Evolutionary conservation across 1,140 invertebrate species (phyloP), one percentile per base, ranked within the genome.

Genomic region (Trichomalopsis sarcophagae): DNA sequence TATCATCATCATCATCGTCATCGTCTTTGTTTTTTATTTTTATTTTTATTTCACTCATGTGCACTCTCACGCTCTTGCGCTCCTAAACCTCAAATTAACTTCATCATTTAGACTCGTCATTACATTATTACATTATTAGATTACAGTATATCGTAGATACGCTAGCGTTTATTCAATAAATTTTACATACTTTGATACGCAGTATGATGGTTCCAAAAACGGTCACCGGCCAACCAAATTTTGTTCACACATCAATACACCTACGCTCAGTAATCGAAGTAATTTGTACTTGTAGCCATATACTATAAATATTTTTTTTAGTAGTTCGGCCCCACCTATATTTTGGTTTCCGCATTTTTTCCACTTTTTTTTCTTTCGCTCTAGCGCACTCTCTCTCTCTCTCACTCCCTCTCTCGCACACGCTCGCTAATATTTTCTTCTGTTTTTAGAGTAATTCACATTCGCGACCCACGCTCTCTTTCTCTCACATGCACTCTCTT

Each of bases 211-310:
- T 91, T 93, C 91, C 91, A 93, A 93, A 93, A 93, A 93, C 92
- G 92, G 92, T 93, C 92, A 93, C 92, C 91, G 92, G 92, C 92
- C 92, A 93, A 93, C 92, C 92, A 92, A 93, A 93, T 93, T 93
- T 93, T 93, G 92, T 93, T 92, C 92, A 93, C 92, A 93, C 93
- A 93, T 93, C 92, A 93, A 93, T 93, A 93, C 92, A 92, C 90
- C 92, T 93, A 93, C 92, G 92, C 90, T 93, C 92, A 92, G 92
- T 93, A 93, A 91, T 93, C 92, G 93, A 93, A 93, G 92, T 93
- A 93, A 93, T 93, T 93, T 93, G 92, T 93, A 93, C 93, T 93
- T 93, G 93, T 93, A 93, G 92, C 93, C 93, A 93, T 93, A 93
- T 93, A 93, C 92, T 92, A 92, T 93, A 93, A 93, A 93, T 93